These are phyloP conservation scores for Chondrosia reniformis DNA, from an alignment of 37 sponge, comb jelly and placozoan genomes.

Conservation along the genomic window DNA sequence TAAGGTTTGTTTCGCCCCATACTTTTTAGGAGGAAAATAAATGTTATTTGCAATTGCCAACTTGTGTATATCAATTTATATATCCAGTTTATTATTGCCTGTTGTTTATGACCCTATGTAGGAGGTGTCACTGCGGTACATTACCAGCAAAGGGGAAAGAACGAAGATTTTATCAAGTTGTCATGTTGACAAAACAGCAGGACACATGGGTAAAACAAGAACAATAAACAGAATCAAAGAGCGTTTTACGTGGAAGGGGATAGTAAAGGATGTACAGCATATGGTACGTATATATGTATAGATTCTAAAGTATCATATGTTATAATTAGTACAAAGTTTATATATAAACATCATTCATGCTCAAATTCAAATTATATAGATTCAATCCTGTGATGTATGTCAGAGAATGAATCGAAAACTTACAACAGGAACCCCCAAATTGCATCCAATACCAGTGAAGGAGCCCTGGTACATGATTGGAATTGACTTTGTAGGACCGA, in stretches of 20 bases:
- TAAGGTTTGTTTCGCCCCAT: background rate
- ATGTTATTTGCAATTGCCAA: background rate
- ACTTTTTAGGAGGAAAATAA: no score
- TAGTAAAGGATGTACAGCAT: background rate
- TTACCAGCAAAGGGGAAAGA: background rate
- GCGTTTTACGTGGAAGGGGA: constrained; percentile 16
- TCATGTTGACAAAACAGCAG: constrained; percentile 20
- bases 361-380: constrained; percentile 1
- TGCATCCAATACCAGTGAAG: constrained; percentile 50
- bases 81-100: background rate
- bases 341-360: background rate
- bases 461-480: constrained; percentile 58
- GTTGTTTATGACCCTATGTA: background rate
- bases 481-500: constrained; percentile 67
- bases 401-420: constrained; percentile 50
- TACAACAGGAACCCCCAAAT: constrained; percentile 38
- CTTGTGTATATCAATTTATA: no score
- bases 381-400: constrained; percentile 50
- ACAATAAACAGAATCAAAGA: background rate
- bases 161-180: background rate
- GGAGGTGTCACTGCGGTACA: background rate
- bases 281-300: background rate
- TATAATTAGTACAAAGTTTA: background rate
- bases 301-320: background rate
- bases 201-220: constrained; percentile 1